Percentiles rank a stretch among this genome's conserved stretches.
Conservation (phyloP, 2,797 vertebrate species). For the Sebastes reedi region DNA sequence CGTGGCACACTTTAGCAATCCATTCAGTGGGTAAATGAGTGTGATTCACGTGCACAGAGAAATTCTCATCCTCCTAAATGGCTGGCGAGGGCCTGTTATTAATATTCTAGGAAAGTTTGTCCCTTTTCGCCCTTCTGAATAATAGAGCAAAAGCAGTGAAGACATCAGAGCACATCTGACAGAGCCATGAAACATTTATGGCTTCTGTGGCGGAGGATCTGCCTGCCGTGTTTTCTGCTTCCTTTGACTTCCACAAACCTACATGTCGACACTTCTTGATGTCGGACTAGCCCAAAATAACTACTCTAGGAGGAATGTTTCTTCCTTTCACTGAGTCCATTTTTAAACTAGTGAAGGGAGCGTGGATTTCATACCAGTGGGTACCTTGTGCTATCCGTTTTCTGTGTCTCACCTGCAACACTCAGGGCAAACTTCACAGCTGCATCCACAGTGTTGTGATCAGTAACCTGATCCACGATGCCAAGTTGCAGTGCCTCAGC, state of each 20-base stretch:
- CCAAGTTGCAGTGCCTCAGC: conserved; percentile 89
- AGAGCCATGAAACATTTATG: conserved; percentile 82
- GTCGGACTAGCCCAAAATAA: conserved; percentile 56
- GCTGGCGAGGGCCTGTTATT: conserved; percentile 49
- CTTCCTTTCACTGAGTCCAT: conserved; percentile 11
- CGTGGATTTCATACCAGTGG: conserved; percentile 11
- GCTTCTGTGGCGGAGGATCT: conserved; percentile 58
- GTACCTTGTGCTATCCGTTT: neutral
- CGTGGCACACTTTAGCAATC: conserved; percentile 48
- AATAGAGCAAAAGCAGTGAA: conserved; percentile 77
- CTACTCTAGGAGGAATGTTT: conserved; percentile 29
- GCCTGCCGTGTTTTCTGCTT: conserved; percentile 55
- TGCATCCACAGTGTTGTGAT: conserved; percentile 80
- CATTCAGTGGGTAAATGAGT: conserved; percentile 40
- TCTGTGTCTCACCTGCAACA: conserved; percentile 84
- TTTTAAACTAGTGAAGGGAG: conserved; percentile 17
- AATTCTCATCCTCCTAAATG: conserved; percentile 37
- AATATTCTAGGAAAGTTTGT: conserved; percentile 78
- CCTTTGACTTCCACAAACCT: conserved; percentile 57
- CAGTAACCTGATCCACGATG: conserved; percentile 88
- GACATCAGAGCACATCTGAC: conserved; percentile 79
- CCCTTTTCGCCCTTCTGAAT: conserved; percentile 79
- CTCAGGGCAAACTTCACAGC: conserved; percentile 85
- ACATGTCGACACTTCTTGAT: conserved; percentile 45
- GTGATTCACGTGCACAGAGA: conserved; percentile 15